Percentiles rank a stretch among this genome's conserved stretches.
These are phyloP conservation scores for Leucophenga montana DNA, from an alignment of 2,888 invertebrate genomes.

Conservation along the genomic window DNA sequence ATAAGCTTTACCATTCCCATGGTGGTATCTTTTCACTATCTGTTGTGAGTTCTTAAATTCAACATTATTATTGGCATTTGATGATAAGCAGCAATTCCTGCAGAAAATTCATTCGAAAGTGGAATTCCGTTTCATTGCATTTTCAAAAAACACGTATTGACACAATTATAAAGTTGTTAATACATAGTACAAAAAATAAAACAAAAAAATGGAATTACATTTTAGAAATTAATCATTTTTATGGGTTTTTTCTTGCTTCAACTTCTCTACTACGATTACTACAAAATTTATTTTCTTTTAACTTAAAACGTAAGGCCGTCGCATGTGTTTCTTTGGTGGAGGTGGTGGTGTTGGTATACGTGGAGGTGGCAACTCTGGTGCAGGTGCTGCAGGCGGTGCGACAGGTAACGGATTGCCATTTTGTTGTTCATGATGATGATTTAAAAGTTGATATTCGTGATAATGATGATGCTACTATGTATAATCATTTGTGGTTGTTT, in stretches of 20 bases:
- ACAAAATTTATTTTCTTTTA: too few relatives aligned
- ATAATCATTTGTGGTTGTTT: constrained; percentile 12
- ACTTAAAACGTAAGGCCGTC: constrained; percentile 59
- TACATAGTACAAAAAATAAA: too few relatives aligned
- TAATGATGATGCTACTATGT: not conserved
- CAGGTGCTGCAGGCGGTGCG: constrained; percentile 7
- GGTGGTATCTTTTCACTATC: too few relatives aligned
- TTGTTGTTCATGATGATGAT: constrained; percentile 2
- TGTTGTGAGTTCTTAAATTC: too few relatives aligned
- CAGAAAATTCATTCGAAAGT: too few relatives aligned
- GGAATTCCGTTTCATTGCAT: too few relatives aligned
- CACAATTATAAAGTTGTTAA: too few relatives aligned
- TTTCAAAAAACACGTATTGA: too few relatives aligned
- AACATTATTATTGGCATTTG: too few relatives aligned
- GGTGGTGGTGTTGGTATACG: constrained; percentile 40
- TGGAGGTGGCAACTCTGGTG: constrained; percentile 49
- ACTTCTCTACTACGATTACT: not conserved
- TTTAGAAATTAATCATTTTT: not conserved
- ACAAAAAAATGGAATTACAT: too few relatives aligned
- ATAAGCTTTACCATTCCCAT: too few relatives aligned
- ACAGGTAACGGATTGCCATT: constrained; percentile 9
- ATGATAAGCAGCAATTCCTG: too few relatives aligned
- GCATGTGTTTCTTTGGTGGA: constrained; percentile 68
- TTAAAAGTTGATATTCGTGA: not conserved
- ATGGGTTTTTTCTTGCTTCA: not conserved